phyloP scores from a whole-genome alignment of 2,113 vertebrate species.

The cattle (Bos taurus) region ARS-UCD2.0 NC_037342.1:78424501-78425000 shows the following conservation, averaged over 20 bases:
- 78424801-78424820: too few species aligned
- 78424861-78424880: background rate
- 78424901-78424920: background rate
- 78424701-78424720: too few species aligned
- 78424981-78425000: background rate
- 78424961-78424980: background rate
- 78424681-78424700: background rate
- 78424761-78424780: background rate
- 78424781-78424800: background rate
- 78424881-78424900: background rate
- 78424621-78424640: background rate
- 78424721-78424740: accelerated
- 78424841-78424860: background rate
- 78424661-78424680: background rate
- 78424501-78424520: background rate
- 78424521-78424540: background rate
- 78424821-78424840: background rate
- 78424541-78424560: background rate
- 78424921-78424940: background rate
- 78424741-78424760: background rate
- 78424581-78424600: background rate
- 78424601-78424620: background rate
- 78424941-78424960: background rate
- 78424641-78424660: background rate
- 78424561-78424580: background rate